Evolutionary conservation across 2,797 vertebrate genomes (phyloP), one percentile per base, ranked within the genome.

Genomic region (Helicolenus hilgendorfi): DNA sequence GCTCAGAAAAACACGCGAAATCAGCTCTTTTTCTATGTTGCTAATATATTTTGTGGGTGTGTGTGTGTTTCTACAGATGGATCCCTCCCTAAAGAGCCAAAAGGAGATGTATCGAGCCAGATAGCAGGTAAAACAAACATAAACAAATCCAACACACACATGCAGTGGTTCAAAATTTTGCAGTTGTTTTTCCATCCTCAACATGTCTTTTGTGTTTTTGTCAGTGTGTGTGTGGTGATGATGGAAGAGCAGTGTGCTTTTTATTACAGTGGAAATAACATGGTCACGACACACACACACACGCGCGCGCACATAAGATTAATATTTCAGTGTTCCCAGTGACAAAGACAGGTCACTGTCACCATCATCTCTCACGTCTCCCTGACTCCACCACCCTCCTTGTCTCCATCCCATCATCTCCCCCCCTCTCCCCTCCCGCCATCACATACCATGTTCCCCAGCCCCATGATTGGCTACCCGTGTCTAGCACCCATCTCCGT

Each of bases 61-160:
- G 2, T 87, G 18, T 85, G 20, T 89, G 29, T 90, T n/a, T 29
- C 68, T 75, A 22, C 92, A 96, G 96, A 97, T 92, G 95, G 94
- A 93, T 94, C 95, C 89, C 93, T 96, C 83, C 92, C 95, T 69
- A 96, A 97, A 89, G 96, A 97, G 90, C 88, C 95, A 33, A 96
- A 96, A 96, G 96, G 95, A 94, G 96, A 97, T 87, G 94, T 94
- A 73, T 95, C 94, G 6, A 93, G 93, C 89, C 95, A 96, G 93
- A 95, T 94, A 82, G 94, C 96, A 96, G 96, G 96, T 96, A 95
- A 92, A 81, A 75, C 20, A 75, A 31, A 4, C 70, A 27, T 1
- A 27, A 68, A 59, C 69, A 29, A 41, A 62, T 4, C n/a, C 36
- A 67, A 73, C 71, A 31, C 35, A 26, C 26, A 36, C 26, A 36